Evolutionary conservation across 2,888 invertebrate species (phyloP), one percentile per base, ranked within the genome.

Genomic region (Cataglyphis rosenhaueri): DNA sequence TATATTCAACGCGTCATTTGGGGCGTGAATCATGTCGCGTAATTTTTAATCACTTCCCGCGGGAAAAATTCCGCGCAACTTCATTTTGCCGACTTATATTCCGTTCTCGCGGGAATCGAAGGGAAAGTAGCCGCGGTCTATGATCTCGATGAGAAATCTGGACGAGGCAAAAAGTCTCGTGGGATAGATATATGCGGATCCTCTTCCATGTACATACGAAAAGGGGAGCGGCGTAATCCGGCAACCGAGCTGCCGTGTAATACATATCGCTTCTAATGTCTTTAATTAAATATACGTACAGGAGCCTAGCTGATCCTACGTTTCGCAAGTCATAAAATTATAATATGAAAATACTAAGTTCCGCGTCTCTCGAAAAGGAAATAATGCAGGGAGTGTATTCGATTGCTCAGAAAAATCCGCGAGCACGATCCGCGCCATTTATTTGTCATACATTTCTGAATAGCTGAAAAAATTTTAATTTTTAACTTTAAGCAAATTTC

Each of bases 241-340:
- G 15, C 81, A 18, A 25, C 61, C 52, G 71, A 81, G 82, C 62
- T 74, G 81, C 44, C 82, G 71, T 75, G 76, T 81, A 85, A 82
- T 75, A 52, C 52, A 52, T 52, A 85, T 87, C 81, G 76, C 65
- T 64, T 81, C 75, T 86, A 87, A 87, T 87, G 85, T 84, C 75
- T 84, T 84, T 86, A 89, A 89, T 89, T 85, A 89, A 89, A 89
- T 86, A 86, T 82, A 52, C 62, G 41, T n/a, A 59, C 15, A n/a
- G 25, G 44, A 76, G 35, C 32, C 21, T 21, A 44, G 10, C 32
- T 10, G 57, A 70, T 41, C 57, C 25, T 41, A 21, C 10, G 32
- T 15, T 78, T 59, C 9, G 29, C 44, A 21, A 70, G 2, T 59
- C 35, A 35, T 70, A 70, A 78, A 70, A 70, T 70, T 15, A 32